Base-by-base conservation (phyloP, 1,140 invertebrate species). In the Meloidogyne floridensis region DNA sequence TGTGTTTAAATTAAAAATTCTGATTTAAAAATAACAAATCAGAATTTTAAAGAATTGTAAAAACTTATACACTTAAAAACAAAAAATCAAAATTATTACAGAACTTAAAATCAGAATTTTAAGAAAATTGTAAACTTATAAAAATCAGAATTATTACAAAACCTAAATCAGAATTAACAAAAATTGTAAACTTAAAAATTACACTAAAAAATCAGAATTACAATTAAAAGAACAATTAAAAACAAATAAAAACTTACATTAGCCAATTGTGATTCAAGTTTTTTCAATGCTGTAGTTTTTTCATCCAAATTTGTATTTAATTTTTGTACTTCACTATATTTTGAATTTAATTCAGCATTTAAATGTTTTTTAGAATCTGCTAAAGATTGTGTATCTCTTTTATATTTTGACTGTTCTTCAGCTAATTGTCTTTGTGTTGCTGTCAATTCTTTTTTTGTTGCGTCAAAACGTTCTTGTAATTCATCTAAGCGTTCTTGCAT, bases 321-420 rank as follows among this genome's bases (percentile, higher is more conserved):
- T 42, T 84, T 86, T 47, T 84, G 77, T 18, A 85, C 43, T 59
- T 85, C 84, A 42, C 51, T 72, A 8, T 81, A 51, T 32, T 72
- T 73, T 47, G 78, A 20, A 82, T 70, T 85, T 43, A 85, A 42
- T 65, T 85, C 84, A 11, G 74, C 42, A 53, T 72, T 65, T 42
- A 85, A 43, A 72, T 85, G 84, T 65, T 85, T 85, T 20, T 85
- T 85, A 47, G 84, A 85, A 54, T 85, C 84, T 20, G 85, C 75
- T 32, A 85, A 72, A 13, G 84, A 85, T 73, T 85, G 84, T 3
- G 85, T 86, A 59, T 85, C 84, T 53, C 84, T 82, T 71, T 86
- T 83, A 72, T 85, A 86, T 74, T 85, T 85, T 59, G 80, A 54
- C 69, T 85, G 84, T 72, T 85, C 84, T 75, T 85, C 84, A 56